A percentile compares a stretch with the other conserved stretches of the same genome.
phyloP scores from a whole-genome alignment of 2,797 vertebrate species.

The Coregonus suidteri region DNA sequence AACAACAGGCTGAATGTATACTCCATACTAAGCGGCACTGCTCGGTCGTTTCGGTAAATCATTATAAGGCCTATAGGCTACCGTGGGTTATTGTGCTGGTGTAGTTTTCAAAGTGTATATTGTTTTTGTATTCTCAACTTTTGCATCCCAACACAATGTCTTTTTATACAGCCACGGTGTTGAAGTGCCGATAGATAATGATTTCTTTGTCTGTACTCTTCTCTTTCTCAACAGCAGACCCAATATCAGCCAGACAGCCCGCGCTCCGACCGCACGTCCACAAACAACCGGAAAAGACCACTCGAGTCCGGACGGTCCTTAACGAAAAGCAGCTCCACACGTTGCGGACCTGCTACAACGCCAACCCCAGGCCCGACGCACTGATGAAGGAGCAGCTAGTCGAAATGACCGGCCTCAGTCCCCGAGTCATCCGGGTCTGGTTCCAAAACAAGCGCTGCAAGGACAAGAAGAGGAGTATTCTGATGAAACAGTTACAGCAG shows the following conservation, averaged over 20 bases:
- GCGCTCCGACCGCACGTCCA: slow-evolving; percentile 90
- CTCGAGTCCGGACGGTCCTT: slow-evolving; percentile 89
- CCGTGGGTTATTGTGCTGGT: not conserved
- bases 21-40: not conserved
- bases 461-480: slow-evolving; percentile 90
- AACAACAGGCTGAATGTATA: not conserved
- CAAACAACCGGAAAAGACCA: slow-evolving; percentile 94
- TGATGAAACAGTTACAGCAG: slow-evolving; percentile 94
- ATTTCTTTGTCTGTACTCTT: not conserved
- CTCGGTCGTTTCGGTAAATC: not conserved
- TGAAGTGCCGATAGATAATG: slow-evolving; percentile 17
- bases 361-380: slow-evolving; percentile 91
- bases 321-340: slow-evolving; percentile 96
- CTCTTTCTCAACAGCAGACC: slow-evolving; percentile 81
- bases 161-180: not conserved
- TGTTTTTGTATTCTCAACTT: not conserved
- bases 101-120: not conserved
- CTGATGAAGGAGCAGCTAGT: slow-evolving; percentile 96
- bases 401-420: slow-evolving; percentile 94
- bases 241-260: slow-evolving; percentile 89
- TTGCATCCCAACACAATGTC: not conserved
- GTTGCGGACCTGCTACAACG: slow-evolving; percentile 93
- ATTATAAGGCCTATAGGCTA: not conserved
- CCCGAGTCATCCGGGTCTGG: slow-evolving; percentile 92
- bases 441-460: slow-evolving; percentile 97